Conservation (phyloP, 2,113 vertebrate genomes). For the Pogonocichla stellata region DNA sequence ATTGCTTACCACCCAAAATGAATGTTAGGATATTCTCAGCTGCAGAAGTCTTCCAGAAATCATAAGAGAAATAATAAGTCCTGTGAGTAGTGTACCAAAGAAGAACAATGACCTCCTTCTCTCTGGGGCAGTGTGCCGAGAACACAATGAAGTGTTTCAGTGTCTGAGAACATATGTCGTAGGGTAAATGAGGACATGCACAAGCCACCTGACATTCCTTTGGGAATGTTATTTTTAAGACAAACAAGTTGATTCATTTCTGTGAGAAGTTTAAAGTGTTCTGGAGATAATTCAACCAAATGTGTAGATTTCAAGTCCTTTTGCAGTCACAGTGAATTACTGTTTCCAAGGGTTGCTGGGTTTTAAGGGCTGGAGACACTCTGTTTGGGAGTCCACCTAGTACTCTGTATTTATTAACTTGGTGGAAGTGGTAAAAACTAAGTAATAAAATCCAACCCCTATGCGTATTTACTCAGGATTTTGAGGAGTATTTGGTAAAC, state of each 20-base stretch:
- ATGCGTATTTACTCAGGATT: not conserved
- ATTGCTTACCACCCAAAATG: slow-evolving; percentile 19
- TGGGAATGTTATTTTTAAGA: not conserved
- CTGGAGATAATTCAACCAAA: not conserved
- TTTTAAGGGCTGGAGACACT: not conserved
- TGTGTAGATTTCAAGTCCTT: not conserved
- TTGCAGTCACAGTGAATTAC: not conserved
- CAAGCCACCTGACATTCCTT: slow-evolving; percentile 44
- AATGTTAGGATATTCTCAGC: slow-evolving; percentile 13
- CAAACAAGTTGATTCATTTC: slow-evolving; percentile 17
- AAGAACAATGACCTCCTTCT: slow-evolving; percentile 12
- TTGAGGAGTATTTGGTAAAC: not conserved
- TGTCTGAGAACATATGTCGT: slow-evolving; percentile 30
- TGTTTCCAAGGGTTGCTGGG: not conserved
- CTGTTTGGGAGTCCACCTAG: not conserved
- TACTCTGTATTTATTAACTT: not conserved
- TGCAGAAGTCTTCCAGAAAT: slow-evolving; percentile 31
- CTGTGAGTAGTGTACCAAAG: not conserved
- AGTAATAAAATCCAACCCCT: not conserved
- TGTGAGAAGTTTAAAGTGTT: not conserved
- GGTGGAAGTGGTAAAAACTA: not conserved
- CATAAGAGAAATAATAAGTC: not conserved
- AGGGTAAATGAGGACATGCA: slow-evolving; percentile 5
- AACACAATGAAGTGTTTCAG: slow-evolving; percentile 12
- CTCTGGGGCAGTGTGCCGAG: not conserved